Evolutionary conservation across 2,888 invertebrate species (phyloP), one percentile per base, ranked within the genome.

Genomic region (Spatulosminthurus flaviceps): DNA sequence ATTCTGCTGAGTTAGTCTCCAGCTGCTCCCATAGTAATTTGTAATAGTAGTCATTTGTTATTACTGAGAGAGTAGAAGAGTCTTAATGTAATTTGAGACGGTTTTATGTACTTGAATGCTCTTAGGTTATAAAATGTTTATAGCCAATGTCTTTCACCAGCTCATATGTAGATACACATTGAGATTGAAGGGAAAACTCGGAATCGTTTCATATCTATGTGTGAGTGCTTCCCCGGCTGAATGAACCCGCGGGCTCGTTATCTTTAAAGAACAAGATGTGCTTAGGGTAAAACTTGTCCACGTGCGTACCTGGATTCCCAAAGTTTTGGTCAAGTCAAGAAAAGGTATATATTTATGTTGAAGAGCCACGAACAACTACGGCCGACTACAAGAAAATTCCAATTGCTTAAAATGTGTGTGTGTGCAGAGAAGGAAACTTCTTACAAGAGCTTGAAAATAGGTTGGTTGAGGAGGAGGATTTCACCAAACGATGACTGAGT

Each of bases 401-500:
- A 34, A 61, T 74, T 74, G 34, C 34, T n/a, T n/a, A n/a, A n/a
- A n/a, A n/a, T n/a, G n/a, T n/a, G n/a, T n/a, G n/a, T n/a, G 61
- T 74, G 61, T 74, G 74, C 29, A 61, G 29, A 74, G 16, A 61
- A 19, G 22, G 74, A 22, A 74, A 61, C 29, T 21, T n/a, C 61
- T 61, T 74, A 34, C 61, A 74, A 74, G 74, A 34, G 11, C 9
- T 26, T 61, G 60, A 24, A 43, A 41, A 22, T 34, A 74, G 34
- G 61, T 22, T 7, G 34, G 61, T 61, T 74, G 74, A 74, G 28
- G 5, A 61, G 51, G 9, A 51, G 29, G 74, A 74, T 74, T 74
- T 74, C 29, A 61, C 34, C 74, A 64, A 61, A 74, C 61, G 61
- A 74, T 60, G 51, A n/a, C n/a, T 61, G 34, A 34, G 29, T n/a